A percentile compares a stretch with the other conserved stretches of the same genome.
phyloP scores from a whole-genome alignment of 2,113 vertebrate species.

The Neodon shergylaensis region DNA sequence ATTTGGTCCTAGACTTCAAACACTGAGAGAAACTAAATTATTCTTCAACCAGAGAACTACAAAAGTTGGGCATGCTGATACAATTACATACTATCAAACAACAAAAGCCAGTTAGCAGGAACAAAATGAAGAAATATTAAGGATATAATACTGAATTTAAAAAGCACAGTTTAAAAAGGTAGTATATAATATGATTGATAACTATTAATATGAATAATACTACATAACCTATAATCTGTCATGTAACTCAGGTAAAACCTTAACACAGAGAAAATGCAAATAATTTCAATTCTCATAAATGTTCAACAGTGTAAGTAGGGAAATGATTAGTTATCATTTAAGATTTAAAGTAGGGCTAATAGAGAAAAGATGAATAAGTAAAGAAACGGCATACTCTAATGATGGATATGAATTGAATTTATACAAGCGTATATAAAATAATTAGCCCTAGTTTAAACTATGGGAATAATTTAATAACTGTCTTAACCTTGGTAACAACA shows the following conservation, averaged over 20 bases:
- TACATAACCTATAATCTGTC: not conserved
- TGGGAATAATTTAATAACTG: not conserved
- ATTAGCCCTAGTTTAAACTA: not conserved
- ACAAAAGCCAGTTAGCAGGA: not conserved
- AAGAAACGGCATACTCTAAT: not conserved
- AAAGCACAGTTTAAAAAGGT: not conserved
- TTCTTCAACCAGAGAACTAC: not conserved
- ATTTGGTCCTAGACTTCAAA: not conserved
- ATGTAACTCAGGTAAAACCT: not conserved
- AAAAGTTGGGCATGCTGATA: not conserved
- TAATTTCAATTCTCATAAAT: not conserved
- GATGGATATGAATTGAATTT: not conserved
- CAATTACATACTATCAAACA: not conserved
- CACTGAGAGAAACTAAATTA: not conserved
- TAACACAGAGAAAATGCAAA: not conserved
- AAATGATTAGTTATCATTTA: not conserved
- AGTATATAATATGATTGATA: not conserved
- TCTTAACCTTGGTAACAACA: not conserved
- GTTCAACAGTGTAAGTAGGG: not conserved
- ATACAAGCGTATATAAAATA: not conserved
- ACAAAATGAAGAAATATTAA: not conserved
- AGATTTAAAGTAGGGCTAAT: not conserved
- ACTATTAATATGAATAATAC: not conserved
- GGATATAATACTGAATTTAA: not conserved
- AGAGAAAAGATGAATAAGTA: not conserved